Evolutionary conservation across 2,888 invertebrate species (phyloP), one percentile per base, ranked within the genome.

Genomic region (Pemphredon lugubris): DNA sequence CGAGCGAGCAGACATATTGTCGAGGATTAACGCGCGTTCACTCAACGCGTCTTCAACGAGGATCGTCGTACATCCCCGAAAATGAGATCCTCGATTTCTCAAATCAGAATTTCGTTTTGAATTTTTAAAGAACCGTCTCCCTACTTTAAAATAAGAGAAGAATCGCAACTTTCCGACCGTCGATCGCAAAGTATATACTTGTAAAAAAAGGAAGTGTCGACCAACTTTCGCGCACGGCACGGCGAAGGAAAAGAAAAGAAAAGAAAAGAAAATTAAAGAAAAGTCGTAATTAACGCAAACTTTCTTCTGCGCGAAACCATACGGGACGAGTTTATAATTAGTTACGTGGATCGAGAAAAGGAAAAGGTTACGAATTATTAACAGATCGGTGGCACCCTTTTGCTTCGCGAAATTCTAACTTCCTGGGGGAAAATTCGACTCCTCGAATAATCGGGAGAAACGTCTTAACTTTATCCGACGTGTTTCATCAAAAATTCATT

Each of bases 1-100:
- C 9, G 51, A 39, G 32, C 32, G 5, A 21, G 30, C 20, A n/a
- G 20, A n/a, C 11, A 40, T 11, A 7, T 59, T 45, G 39, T 21
- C 32, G 34, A 47, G 23, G 30, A 47, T 65, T 53, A 53, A 66
- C 53, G 42, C 44, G 44, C n/a, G 7, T 16, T 2, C 13, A 13
- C 37, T n/a, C n/a, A n/a, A n/a, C 37, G 37, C n/a, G n/a, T n/a
- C n/a, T n/a, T n/a, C n/a, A n/a, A n/a, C n/a, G n/a, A n/a, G n/a
- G n/a, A n/a, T n/a, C n/a, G n/a, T n/a, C n/a, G n/a, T n/a, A n/a
- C n/a, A n/a, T n/a, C n/a, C n/a, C n/a, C n/a, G n/a, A n/a, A n/a
- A n/a, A n/a, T n/a, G n/a, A n/a, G n/a, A n/a, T n/a, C n/a, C n/a
- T n/a, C n/a, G n/a, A n/a, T n/a, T n/a, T n/a, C n/a, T n/a, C n/a